Evolutionary conservation across 2,113 vertebrate species (phyloP).

Genomic region (Prinia subflava): DNA sequence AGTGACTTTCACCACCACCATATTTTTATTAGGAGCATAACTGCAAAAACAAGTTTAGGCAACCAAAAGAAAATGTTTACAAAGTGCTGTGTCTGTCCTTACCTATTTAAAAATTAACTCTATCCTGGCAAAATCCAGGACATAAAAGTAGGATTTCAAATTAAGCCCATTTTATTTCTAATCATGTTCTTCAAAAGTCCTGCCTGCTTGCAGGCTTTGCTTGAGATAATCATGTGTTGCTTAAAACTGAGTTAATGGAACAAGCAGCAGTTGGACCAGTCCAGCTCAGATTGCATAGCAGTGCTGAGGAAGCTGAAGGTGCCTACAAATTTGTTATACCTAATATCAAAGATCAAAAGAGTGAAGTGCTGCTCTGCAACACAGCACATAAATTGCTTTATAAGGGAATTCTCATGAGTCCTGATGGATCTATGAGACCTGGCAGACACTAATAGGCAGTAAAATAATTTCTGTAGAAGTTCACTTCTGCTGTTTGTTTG

Average conservation of each 20-base stretch:
- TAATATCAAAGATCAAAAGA: background rate
- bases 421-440: background rate
- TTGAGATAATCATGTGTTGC: background rate
- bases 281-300: background rate
- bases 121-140: rapidly evolving
- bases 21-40: background rate
- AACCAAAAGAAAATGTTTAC: background rate
- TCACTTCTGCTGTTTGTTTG: slow-evolving; percentile 23
- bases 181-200: background rate
- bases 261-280: background rate
- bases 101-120: background rate
- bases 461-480: slow-evolving; percentile 22
- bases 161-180: background rate
- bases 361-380: background rate
- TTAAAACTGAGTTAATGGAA: background rate
- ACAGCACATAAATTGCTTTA: background rate
- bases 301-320: background rate
- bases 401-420: background rate
- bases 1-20: rapidly evolving
- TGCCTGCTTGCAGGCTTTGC: background rate
- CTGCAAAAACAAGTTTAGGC: background rate
- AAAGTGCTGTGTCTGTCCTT: background rate
- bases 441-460: background rate
- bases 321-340: background rate
- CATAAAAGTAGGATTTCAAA: background rate